A percentile compares a stretch with the other conserved stretches of the same genome.
Conservation (phyloP, 53 echinoderm and acorn worm species). For the Echinometra lucunter region DNA sequence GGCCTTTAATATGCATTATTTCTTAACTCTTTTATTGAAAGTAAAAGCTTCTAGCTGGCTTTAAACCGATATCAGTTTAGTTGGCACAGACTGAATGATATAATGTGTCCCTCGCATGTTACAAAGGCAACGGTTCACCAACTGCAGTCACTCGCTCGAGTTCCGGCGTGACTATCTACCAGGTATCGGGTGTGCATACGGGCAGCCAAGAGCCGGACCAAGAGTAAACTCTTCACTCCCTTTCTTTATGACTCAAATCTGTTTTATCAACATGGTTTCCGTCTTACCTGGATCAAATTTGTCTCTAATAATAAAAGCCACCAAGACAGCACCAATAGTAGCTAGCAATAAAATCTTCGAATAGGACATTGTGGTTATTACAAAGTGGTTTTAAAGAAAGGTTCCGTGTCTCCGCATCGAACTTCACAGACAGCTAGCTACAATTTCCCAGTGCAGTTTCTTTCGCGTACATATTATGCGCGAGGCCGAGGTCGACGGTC, state of each 20-base stretch:
- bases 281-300: conserved; percentile 61
- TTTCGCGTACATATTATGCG: no score
- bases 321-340: conserved; percentile 43
- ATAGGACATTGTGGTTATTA: background rate
- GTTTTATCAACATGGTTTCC: background rate
- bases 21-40: no score
- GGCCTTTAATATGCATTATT: no score
- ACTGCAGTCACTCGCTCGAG: background rate
- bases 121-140: background rate
- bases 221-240: background rate
- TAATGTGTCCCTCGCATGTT: background rate
- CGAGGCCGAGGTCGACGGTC: no score
- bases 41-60: no score
- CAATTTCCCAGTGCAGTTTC: no score
- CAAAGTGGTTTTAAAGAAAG: no score
- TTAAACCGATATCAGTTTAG: no score
- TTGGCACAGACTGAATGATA: no score
- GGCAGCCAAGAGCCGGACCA: background rate
- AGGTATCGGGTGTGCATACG: background rate
- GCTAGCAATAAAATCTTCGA: conserved; percentile 17
- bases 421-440: no score
- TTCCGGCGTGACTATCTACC: background rate
- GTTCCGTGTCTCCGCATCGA: no score
- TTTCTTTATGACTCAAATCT: background rate
- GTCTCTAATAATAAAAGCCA: background rate